Base-by-base conservation (phyloP, 2,888 invertebrate species). In the Hesperia comma region DNA sequence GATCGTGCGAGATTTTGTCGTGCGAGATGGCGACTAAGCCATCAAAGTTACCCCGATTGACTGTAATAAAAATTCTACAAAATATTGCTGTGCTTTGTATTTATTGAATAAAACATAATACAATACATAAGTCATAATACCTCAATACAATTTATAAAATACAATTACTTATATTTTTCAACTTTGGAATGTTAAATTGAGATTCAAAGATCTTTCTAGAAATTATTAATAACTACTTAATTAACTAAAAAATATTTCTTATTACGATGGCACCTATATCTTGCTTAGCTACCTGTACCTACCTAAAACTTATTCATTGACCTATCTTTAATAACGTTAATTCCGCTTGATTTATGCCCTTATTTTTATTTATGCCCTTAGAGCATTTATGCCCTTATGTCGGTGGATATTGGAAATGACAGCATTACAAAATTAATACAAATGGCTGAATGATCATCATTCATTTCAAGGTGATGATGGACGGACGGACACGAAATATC, bases 381-480 rank as follows among this genome's bases (percentile, higher is more conserved):
- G n/a, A n/a, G n/a, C n/a, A n/a, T n/a, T 43, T 43, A 43, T 43
- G 12, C 43, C 43, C 43, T 17, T 46, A 17, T 2, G 1, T 46
- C 15, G n/a, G 7, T 46, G 15, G 7, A 7, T 46, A 46, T 15
- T 46, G 46, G 5, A 46, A 46, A 46, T 14, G 6, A 12, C 19
- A 19, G 19, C 4, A 49, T 77, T 75, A 71, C 74, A 69, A 69
- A 75, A 75, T 71, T 67, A 74, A 72, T 69, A 66, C 68, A 69
- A 70, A 72, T 72, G 72, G 68, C 70, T 58, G 64, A 60, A 71
- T 69, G 60, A 63, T 73, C 73, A 72, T 75, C 76, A 73, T 72
- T 76, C 74, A 69, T 67, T 70, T 80, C 87, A 87, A 81, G 87
- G 88, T 77, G 69, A 79, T 75, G 80, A 75, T 51, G 51, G 72